A percentile compares a stretch with the other conserved stretches of the same genome.
Evolutionary conservation across 1,140 invertebrate species (phyloP).

Genomic region (Teleopsis dalmanni): DNA sequence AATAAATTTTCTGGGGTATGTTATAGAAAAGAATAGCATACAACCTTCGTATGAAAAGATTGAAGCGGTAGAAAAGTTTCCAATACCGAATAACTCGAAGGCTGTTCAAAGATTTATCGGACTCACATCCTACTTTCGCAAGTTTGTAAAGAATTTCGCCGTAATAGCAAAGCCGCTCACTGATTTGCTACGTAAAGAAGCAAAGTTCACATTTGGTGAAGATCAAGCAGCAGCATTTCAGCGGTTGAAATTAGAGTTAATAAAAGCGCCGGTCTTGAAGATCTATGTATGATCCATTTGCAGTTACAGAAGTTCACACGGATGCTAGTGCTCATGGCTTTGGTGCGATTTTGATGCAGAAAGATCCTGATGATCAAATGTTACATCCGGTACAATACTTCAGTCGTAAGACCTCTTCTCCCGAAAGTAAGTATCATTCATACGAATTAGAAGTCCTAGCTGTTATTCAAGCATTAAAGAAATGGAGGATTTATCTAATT

Average conservation of each 20-base stretch:
- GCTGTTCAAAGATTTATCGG: slow-evolving; percentile 27
- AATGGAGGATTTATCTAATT: slow-evolving; percentile 25
- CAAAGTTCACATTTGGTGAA: slow-evolving; percentile 12
- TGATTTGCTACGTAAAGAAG: slow-evolving; percentile 12
- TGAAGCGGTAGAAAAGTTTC: too few species aligned
- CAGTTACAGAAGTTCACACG: slow-evolving; percentile 30
- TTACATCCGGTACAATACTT: slow-evolving; percentile 26
- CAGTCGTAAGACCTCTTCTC: too few species aligned
- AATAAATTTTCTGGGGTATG: slow-evolving; percentile 18
- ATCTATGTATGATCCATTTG: slow-evolving; percentile 19
- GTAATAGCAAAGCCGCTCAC: slow-evolving; percentile 23
- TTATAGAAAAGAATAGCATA: too few species aligned
- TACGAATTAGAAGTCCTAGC: slow-evolving; percentile 27
- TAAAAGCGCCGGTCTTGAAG: slow-evolving; percentile 22
- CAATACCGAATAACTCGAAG: too few species aligned
- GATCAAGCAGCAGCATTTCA: slow-evolving; percentile 24
- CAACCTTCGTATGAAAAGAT: too few species aligned
- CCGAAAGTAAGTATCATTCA: slow-evolving; percentile 23
- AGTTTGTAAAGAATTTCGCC: slow-evolving; percentile 28
- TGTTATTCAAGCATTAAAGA: slow-evolving; percentile 18
- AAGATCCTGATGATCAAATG: slow-evolving; percentile 14
- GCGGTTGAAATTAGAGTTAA: slow-evolving; percentile 20
- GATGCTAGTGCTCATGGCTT: slow-evolving; percentile 11
- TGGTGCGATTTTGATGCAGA: slow-evolving; percentile 8
- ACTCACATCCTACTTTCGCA: slow-evolving; percentile 32